Conservation (phyloP, 1,140 invertebrate species). For the Whitmania pigra region DNA sequence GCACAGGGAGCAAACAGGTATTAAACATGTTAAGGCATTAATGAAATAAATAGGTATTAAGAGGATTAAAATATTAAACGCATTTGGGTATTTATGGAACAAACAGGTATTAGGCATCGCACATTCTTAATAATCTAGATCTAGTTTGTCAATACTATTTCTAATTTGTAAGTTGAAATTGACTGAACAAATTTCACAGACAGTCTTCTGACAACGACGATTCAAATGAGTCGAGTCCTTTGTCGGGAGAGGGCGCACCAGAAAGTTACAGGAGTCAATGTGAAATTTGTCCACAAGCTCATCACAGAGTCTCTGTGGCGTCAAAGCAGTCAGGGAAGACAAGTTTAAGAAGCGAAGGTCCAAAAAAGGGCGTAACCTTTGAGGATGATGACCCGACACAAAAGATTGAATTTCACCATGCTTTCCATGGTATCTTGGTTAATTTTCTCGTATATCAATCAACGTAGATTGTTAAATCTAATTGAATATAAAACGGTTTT, state of each 20-base stretch:
- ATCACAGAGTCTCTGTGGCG: not conserved
- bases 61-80: no score
- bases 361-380: slow-evolving; percentile 8
- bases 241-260: not conserved
- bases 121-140: no score
- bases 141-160: no score
- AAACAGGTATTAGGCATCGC: not conserved
- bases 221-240: not conserved
- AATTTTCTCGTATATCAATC: no score
- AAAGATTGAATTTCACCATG: not conserved
- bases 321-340: not conserved
- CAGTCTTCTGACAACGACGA: slow-evolving; percentile 8
- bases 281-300: not conserved
- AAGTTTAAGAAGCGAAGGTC: slow-evolving; percentile 3
- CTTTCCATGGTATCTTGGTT: no score
- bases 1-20: slow-evolving; percentile 4
- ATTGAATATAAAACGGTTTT: no score
- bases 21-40: no score
- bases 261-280: not conserved
- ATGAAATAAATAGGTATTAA: no score
- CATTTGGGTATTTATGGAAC: no score
- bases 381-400: slow-evolving; percentile 1
- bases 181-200: not conserved
- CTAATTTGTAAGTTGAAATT: not conserved
- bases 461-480: no score